A percentile compares a stretch with the other conserved stretches of the same genome.
Evolutionary conservation across 1,140 invertebrate species (phyloP).

Genomic region (Trissolcus basalis): DNA sequence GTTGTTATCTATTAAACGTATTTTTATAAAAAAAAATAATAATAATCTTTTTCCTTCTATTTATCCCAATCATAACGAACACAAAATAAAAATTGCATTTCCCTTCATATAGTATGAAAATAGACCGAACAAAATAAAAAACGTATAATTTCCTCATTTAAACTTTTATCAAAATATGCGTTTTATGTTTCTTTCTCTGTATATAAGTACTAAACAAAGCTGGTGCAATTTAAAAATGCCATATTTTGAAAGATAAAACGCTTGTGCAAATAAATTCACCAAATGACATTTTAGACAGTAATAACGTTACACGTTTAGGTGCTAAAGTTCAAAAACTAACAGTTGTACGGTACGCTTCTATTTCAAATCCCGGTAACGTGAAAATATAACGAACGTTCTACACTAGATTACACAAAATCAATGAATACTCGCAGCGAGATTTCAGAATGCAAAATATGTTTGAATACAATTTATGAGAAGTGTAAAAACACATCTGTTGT

Average conservation of each 20-base stretch:
- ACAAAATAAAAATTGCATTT: background rate
- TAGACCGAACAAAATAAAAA: no score
- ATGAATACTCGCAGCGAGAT: no score
- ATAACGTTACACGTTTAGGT: no score
- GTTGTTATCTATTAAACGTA: constrained; percentile 73
- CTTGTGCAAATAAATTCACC: background rate
- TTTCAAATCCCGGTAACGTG: no score
- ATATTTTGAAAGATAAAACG: background rate
- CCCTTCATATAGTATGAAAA: background rate
- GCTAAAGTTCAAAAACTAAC: no score
- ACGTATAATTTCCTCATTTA: no score
- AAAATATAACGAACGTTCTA: no score
- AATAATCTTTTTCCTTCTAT: constrained; percentile 9
- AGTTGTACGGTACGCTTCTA: no score
- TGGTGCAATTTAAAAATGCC: background rate
- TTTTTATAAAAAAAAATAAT: constrained; percentile 67
- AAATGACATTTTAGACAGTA: background rate
- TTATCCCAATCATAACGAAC: background rate
- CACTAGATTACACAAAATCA: no score
- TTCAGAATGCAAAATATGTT: no score
- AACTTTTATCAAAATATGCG: background rate
- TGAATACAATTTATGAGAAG: no score
- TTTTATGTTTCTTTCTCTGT: background rate
- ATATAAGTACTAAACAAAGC: background rate
- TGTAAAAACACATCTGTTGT: no score